Evolutionary conservation across 2,888 invertebrate species (phyloP).

Genomic region (Polyommatus icarus): DNA sequence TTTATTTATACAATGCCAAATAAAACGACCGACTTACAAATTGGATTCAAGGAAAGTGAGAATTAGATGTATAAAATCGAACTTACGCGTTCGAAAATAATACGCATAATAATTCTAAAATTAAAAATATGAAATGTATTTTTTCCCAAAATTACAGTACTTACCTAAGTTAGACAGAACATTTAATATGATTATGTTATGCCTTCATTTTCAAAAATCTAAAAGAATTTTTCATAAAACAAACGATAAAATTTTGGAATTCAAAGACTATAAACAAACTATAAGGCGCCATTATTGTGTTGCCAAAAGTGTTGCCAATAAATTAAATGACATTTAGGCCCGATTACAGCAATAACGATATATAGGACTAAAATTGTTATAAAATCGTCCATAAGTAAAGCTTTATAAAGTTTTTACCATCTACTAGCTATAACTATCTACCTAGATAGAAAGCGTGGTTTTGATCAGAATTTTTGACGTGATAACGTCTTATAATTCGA

Average conservation of each 20-base stretch:
- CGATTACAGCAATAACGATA: not conserved
- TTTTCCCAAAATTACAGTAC: too few relatives aligned
- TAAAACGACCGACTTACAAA: slow-evolving; percentile 23
- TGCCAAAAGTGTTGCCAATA: not conserved
- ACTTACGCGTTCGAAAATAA: not conserved
- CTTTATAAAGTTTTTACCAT: not conserved
- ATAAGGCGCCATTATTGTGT: not conserved
- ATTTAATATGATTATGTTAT: too few relatives aligned
- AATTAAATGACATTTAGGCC: not conserved
- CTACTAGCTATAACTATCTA: not conserved
- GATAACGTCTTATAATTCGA: too few relatives aligned
- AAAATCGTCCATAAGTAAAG: not conserved
- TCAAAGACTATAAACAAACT: too few relatives aligned
- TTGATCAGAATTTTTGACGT: not conserved
- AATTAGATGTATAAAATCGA: slow-evolving; percentile 17
- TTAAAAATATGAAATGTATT: not conserved
- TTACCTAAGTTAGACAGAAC: too few relatives aligned
- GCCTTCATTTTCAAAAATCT: too few relatives aligned
- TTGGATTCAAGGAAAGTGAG: slow-evolving; percentile 27
- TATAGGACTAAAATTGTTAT: not conserved
- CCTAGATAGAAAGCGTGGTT: not conserved
- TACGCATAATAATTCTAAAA: not conserved
- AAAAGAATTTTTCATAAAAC: too few relatives aligned
- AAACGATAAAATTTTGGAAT: too few relatives aligned
- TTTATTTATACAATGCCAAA: slow-evolving; percentile 30